phyloP scores from a whole-genome alignment of 1,140 invertebrate genomes.

The Ceratosolen fusciceps region DNA sequence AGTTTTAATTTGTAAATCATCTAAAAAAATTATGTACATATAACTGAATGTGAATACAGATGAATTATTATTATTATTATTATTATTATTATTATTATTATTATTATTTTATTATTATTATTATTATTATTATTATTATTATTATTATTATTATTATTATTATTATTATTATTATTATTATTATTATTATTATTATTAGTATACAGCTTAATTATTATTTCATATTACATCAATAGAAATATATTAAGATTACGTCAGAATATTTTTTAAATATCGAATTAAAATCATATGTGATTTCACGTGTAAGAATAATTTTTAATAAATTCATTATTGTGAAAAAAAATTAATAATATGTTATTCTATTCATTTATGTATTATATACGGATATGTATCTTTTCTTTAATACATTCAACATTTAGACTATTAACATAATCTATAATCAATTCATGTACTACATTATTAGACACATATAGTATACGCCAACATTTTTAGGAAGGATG shows the following conservation, averaged over 20 bases:
- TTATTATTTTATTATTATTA: slow-evolving; percentile 41
- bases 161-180: slow-evolving; percentile 58
- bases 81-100: slow-evolving; percentile 53
- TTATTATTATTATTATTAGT: slow-evolving; percentile 59
- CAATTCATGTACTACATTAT: no score
- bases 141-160: slow-evolving; percentile 57
- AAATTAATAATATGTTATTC: neutral
- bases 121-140: slow-evolving; percentile 24
- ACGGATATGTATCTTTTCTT: no score
- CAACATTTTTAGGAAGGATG: no score
- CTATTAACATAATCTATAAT: no score
- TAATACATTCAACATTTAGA: no score
- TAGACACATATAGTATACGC: no score
- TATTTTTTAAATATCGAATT: neutral
- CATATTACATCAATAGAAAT: slow-evolving; percentile 66
- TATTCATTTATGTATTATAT: no score
- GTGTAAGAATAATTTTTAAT: neutral
- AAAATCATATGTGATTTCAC: neutral
- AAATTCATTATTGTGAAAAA: neutral
- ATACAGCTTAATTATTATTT: slow-evolving; percentile 69
- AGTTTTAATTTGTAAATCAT: slow-evolving; percentile 68
- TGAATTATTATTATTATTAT: slow-evolving; percentile 69
- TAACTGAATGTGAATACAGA: slow-evolving; percentile 71
- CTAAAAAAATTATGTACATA: slow-evolving; percentile 65
- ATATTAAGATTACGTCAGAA: neutral